Base-by-base conservation (phyloP, 2,888 invertebrate genomes). In the Selenia dentaria region DNA sequence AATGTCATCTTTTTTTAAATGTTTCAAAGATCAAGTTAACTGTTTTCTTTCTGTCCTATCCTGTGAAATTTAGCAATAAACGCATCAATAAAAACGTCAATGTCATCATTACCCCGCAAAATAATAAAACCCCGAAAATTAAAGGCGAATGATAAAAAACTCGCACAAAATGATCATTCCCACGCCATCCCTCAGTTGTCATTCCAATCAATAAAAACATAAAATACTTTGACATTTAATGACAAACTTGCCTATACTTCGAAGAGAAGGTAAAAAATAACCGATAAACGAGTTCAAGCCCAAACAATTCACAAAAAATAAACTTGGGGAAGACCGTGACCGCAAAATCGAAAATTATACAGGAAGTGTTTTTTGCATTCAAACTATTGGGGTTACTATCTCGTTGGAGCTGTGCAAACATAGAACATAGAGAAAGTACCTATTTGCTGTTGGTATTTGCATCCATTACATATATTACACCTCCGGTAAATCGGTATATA, bases 211-310 rank as follows among this genome's bases (percentile, higher is more conserved):
- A 83, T 82, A 70, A 71, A 69, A 83, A 76, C 74, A 78, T 83
- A 83, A 85, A 86, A 87, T 83, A 83, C 68, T 88, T 86, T 87
- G 88, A 88, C 84, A 79, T 75, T 72, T 79, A 83, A 81, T 83
- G 80, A 83, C 79, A 74, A 79, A 82, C 69, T 68, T 64, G 74
- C 69, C 75, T 70, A 74, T 74, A 59, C 62, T 67, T 72, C 50
- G 43, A 18, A 37, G 11, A 27, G 10, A 57, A 62, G 53, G 43
- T 59, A 60, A 57, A 67, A 68, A 69, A 58, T 10, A 14, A 28
- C 35, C 6, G 26, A 59, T 64, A 67, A 74, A 74, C 70, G 70
- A 68, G 72, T 61, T 70, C 70, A 74, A 75, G 65, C 73, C 74
- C 71, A 63, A 62, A 39, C 64, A 67, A 73, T 76, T 69, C 66